These are phyloP conservation scores for Trematomus loennbergii DNA, from an alignment of 2,113 vertebrate species.

Conservation along the genomic window DNA sequence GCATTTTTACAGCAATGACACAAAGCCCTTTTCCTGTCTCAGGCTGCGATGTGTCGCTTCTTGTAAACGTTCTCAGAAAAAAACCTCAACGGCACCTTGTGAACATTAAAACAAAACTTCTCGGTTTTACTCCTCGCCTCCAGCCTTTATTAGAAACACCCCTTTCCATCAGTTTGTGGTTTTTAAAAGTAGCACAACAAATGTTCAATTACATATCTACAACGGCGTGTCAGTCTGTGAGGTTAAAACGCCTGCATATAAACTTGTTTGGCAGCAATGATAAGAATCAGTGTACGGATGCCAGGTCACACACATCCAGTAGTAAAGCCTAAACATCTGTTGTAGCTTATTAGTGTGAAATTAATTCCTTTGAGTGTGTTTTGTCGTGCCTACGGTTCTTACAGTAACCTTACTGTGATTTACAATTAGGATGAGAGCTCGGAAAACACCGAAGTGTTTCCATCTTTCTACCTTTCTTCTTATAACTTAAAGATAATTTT, in stretches of 20 bases:
- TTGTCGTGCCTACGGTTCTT: conserved; percentile 26
- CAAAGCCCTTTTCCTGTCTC: conserved; percentile 76
- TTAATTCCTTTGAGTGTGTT: conserved; percentile 54
- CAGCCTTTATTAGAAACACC: conserved; percentile 5
- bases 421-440: conserved; percentile 46
- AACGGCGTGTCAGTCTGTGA: background rate
- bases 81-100: conserved; percentile 50
- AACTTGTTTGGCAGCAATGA: conserved; percentile 71
- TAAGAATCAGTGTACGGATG: conserved; percentile 54
- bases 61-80: conserved; percentile 74
- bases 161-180: conserved; percentile 30
- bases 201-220: background rate
- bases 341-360: conserved; percentile 52
- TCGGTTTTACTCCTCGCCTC: conserved; percentile 66
- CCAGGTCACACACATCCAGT: conserved; percentile 41
- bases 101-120: conserved; percentile 54
- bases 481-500: conserved; percentile 34
- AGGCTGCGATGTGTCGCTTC: conserved; percentile 72
- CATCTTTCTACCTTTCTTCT: conserved; percentile 26
- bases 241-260: conserved; percentile 17
- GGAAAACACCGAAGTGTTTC: conserved; percentile 48
- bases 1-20: conserved; percentile 55
- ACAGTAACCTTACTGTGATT: conserved; percentile 52
- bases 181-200: conserved; percentile 52
- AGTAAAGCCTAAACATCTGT: conserved; percentile 56